Base-by-base conservation (phyloP, 2,113 vertebrate genomes). In the Pomatorhinus ruficollis region DNA sequence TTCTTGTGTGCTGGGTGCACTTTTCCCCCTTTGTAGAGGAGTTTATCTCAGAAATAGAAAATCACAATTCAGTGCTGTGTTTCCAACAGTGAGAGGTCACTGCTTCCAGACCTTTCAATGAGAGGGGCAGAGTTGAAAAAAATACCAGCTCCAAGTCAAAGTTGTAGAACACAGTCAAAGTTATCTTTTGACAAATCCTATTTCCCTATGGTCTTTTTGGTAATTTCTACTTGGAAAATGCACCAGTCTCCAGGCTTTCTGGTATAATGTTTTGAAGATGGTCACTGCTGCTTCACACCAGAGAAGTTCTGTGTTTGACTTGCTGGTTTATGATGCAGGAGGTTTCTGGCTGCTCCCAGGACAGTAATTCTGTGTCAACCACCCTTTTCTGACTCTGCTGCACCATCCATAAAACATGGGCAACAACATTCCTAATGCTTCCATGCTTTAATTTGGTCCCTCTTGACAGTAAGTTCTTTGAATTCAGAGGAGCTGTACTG, bases 31-130 rank as follows among this genome's bases (percentile, higher is more conserved):
- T 74, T 76, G 44, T 31, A 47, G 23, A 52, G 12, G 39, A 82
- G 31, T 92, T 74, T 65, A 21, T 66, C 80, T 89, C 59, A 90
- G 72, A 81, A 83, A 75, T 10, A 76, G 35, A 52, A 87, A 83
- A 88, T 79, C 78, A 69, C 63, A 66, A 42, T 85, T 91, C 74
- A 79, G 57, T 54, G 28, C 79, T 63, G 15, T 79, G 44, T 69
- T 69, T 94, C 84, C 87, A 75, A 10, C 70, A 71, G 88, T 39
- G 90, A 93, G 79, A 92, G 90, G 85, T 91, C 90, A 88, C 20
- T 0, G 0, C 31, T 74, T 92, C n/a, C 40, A 87, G 65, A 94
- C 69, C 81, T 87, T 91, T 80, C 27, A 72, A 75, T 84, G 87
- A 93, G 78, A 87, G 71, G 60, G 87, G 57, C 50, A 94, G 66